These are phyloP conservation scores for Drepana falcataria DNA, from an alignment of 2,888 invertebrate genomes.

Conservation along the genomic window DNA sequence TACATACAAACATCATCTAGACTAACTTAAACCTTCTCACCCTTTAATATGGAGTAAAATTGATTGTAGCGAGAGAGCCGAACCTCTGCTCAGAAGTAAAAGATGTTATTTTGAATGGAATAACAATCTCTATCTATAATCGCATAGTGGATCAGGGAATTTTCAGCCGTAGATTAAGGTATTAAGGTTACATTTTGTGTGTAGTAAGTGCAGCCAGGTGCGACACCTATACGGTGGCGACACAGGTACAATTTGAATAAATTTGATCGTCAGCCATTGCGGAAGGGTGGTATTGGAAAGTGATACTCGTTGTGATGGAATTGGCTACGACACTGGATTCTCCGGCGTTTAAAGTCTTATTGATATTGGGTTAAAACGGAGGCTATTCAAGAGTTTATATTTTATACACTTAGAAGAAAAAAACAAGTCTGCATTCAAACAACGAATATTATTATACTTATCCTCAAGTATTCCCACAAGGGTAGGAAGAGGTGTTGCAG, in stretches of 20 bases:
- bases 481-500: no score
- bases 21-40: slow-evolving; percentile 15
- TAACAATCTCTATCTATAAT: slow-evolving; percentile 72
- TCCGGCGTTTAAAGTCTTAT: slow-evolving; percentile 32
- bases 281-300: slow-evolving; percentile 62
- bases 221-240: slow-evolving; percentile 54
- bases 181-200: slow-evolving; percentile 25
- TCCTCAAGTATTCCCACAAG: no score
- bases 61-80: slow-evolving; percentile 41
- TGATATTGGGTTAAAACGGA: slow-evolving; percentile 1
- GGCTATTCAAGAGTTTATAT: neutral
- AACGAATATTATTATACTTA: no score
- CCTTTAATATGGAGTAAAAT: neutral
- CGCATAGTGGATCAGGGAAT: slow-evolving; percentile 49
- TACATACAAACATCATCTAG: slow-evolving; percentile 13
- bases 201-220: slow-evolving; percentile 44
- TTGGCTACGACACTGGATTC: slow-evolving; percentile 53
- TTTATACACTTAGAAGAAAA: neutral
- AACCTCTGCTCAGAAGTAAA: slow-evolving; percentile 71
- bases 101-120: slow-evolving; percentile 74
- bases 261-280: slow-evolving; percentile 58
- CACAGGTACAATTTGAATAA: slow-evolving; percentile 73
- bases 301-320: slow-evolving; percentile 63
- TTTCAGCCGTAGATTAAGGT: slow-evolving; percentile 11
- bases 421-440: no score